phyloP scores from a whole-genome alignment of 1,140 invertebrate species.

The Lordiphosa clarofinis region DNA sequence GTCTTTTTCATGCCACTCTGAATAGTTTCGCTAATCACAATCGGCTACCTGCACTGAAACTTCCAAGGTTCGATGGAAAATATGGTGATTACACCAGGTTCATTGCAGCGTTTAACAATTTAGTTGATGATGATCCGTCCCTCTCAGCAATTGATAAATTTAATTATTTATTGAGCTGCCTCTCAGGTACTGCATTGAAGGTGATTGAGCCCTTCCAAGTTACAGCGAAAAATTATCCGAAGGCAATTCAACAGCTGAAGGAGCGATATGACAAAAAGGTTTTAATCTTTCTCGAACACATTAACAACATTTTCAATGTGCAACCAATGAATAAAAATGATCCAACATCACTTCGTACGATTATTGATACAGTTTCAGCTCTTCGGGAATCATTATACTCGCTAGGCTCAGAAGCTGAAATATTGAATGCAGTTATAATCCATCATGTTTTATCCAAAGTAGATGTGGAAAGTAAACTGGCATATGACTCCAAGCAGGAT shows the following conservation, averaged over 20 bases:
- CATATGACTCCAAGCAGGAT: constrained; percentile 2
- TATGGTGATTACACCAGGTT: too few relatives aligned
- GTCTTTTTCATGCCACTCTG: too few relatives aligned
- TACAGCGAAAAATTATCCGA: constrained; percentile 22
- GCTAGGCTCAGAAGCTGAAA: background rate
- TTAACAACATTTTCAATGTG: constrained; percentile 1
- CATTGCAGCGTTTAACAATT: too few relatives aligned
- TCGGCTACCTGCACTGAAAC: too few relatives aligned
- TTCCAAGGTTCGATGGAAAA: too few relatives aligned
- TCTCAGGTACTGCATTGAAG: too few relatives aligned
- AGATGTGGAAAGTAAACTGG: constrained; percentile 6
- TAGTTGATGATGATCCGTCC: too few relatives aligned
- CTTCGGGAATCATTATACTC: constrained; percentile 1
- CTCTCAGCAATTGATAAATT: too few relatives aligned
- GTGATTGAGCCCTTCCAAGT: too few relatives aligned
- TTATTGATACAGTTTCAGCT: background rate
- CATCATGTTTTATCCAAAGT: constrained; percentile 15
- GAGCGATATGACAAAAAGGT: constrained; percentile 19
- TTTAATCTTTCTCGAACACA: constrained; percentile 20
- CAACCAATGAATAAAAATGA: background rate
- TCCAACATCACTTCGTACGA: background rate
- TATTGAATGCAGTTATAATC: constrained; percentile 13
- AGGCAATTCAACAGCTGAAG: constrained; percentile 8
- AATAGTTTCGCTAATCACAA: too few relatives aligned
- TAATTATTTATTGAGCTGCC: constrained; percentile 2